A percentile compares a stretch with the other conserved stretches of the same genome.
These are phyloP conservation scores for Sciurus niger DNA, from an alignment of 2,113 vertebrate genomes.

Conservation along the genomic window DNA sequence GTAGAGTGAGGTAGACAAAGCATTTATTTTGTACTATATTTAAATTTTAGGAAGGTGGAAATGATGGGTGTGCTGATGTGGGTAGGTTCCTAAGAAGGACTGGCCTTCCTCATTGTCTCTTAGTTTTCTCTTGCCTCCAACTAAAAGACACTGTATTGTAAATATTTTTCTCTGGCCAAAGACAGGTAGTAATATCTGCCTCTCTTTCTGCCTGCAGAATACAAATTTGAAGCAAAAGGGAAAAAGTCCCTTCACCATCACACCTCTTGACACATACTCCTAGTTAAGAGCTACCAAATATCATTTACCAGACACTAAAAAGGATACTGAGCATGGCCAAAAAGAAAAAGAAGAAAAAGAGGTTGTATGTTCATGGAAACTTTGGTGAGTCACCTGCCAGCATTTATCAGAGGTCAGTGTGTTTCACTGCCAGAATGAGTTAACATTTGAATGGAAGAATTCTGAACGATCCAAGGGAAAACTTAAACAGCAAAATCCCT, in stretches of 20 bases:
- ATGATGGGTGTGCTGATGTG: not conserved
- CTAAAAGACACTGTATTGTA: not conserved
- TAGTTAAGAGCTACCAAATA: slow-evolving; percentile 47
- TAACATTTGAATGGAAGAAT: slow-evolving; percentile 68
- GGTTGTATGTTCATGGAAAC: slow-evolving; percentile 20
- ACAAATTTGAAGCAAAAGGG: slow-evolving; percentile 25
- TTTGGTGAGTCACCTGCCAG: slow-evolving; percentile 50
- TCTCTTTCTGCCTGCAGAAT: not conserved
- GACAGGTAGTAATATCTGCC: not conserved
- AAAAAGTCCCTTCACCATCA: not conserved
- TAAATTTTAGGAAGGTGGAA: slow-evolving; percentile 37
- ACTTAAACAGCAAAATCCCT: slow-evolving; percentile 35
- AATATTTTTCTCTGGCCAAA: not conserved
- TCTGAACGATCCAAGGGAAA: slow-evolving; percentile 47
- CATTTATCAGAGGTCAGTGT: slow-evolving; percentile 17
- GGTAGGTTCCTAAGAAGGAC: not conserved
- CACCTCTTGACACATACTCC: not conserved
- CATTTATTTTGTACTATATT: slow-evolving; percentile 33
- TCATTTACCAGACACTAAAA: not conserved
- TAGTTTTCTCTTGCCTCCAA: slow-evolving; percentile 23
- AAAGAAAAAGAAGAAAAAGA: not conserved
- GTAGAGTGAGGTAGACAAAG: not conserved
- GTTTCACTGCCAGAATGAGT: slow-evolving; percentile 44
- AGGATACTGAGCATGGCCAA: not conserved
- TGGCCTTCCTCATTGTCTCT: not conserved